Conservation (phyloP, 2,888 invertebrate species). For the Napeogenes sylphis region DNA sequence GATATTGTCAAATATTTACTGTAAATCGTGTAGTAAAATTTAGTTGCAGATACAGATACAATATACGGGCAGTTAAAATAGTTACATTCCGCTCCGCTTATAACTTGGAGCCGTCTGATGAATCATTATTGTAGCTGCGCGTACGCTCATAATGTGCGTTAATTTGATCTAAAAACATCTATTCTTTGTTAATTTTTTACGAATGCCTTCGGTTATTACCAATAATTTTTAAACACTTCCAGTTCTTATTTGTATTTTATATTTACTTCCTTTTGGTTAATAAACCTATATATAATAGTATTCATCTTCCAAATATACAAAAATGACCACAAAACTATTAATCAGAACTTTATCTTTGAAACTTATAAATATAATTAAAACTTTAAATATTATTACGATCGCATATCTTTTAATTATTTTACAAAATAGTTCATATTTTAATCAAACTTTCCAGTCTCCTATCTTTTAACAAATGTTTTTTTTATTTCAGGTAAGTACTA, state of each 20-base stretch:
- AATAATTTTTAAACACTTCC: slow-evolving; percentile 28
- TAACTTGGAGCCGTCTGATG: slow-evolving; percentile 41
- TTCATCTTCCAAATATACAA: too few relatives aligned
- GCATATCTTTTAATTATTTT: too few relatives aligned
- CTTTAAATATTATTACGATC: too few relatives aligned
- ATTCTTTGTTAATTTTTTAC: slow-evolving; percentile 72
- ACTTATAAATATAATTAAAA: too few relatives aligned
- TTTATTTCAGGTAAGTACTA: slow-evolving; percentile 20
- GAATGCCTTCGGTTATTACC: slow-evolving; percentile 57
- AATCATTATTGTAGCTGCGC: slow-evolving; percentile 66
- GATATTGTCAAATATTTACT: too few relatives aligned
- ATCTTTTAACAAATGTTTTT: not conserved
- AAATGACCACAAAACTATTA: too few relatives aligned
- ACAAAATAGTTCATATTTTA: not conserved
- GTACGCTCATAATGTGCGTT: slow-evolving; percentile 71
- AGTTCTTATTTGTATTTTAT: too few relatives aligned
- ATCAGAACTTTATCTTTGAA: too few relatives aligned
- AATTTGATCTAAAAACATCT: slow-evolving; percentile 74
- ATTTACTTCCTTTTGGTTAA: slow-evolving; percentile 6
- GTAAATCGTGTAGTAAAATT: not conserved
- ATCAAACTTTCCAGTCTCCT: not conserved
- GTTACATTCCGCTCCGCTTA: not conserved
- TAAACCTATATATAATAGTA: too few relatives aligned
- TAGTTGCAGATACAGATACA: not conserved
- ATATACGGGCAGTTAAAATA: not conserved